Percentiles rank a stretch among this genome's conserved stretches.
These are phyloP conservation scores for Thrips palmi DNA, from an alignment of 1,140 invertebrate species.

Conservation along the genomic window DNA sequence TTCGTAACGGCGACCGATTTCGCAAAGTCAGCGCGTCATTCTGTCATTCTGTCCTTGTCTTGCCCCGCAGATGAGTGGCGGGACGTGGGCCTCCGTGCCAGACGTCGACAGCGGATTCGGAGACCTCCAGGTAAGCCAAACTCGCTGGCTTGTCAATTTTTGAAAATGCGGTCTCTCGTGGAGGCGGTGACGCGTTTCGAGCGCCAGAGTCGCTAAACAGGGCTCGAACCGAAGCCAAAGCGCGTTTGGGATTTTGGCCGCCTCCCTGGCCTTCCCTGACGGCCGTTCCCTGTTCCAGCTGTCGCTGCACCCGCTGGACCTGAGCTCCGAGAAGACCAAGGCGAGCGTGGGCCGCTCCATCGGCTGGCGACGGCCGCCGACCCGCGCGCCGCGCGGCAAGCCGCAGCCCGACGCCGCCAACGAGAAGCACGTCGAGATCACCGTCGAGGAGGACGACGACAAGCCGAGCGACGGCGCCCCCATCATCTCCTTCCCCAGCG, in stretches of 20 bases:
- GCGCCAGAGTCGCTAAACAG: neutral
- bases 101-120: too few relatives aligned
- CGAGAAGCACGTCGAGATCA: too few relatives aligned
- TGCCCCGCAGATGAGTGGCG: too few relatives aligned
- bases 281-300: conserved; percentile 23
- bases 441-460: neutral
- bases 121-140: too few relatives aligned
- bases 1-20: too few relatives aligned
- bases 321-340: conserved; percentile 28
- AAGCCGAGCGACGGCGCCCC: neutral
- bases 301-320: conserved; percentile 27
- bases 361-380: conserved; percentile 25
- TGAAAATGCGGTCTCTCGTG: neutral
- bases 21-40: too few relatives aligned
- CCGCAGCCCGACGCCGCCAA: conserved; percentile 24
- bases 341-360: conserved; percentile 26
- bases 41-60: too few relatives aligned
- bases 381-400: conserved; percentile 25
- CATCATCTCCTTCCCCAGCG: neutral
- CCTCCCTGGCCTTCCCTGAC: conserved; percentile 1
- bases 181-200: neutral
- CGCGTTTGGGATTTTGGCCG: conserved; percentile 1
- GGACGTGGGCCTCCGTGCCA: too few relatives aligned
- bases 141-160: too few relatives aligned
- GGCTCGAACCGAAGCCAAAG: conserved; percentile 3